Evolutionary conservation across 2,797 vertebrate genomes (phyloP).

Genomic region (Ammospiza maritima): DNA sequence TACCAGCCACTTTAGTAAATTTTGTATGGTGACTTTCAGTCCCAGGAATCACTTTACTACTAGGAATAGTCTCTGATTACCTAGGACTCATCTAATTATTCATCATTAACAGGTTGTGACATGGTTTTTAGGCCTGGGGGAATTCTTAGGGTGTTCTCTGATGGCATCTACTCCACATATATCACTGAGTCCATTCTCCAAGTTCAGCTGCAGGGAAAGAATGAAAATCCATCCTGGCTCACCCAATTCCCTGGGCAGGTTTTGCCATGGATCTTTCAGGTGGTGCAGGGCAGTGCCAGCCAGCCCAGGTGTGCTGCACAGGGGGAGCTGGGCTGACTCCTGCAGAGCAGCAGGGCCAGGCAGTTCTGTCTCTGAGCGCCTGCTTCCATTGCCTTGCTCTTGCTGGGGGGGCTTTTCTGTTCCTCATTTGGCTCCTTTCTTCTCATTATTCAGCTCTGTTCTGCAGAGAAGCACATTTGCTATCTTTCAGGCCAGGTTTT

Average conservation of each 20-base stretch:
- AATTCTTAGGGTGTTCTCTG: neutral
- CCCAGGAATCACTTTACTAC: neutral
- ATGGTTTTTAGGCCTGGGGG: neutral
- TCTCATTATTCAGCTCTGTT: neutral
- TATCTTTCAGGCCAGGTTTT: slow-evolving; percentile 47
- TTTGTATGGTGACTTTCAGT: neutral
- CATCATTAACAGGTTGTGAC: neutral
- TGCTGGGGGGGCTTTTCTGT: neutral
- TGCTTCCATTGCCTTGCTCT: neutral
- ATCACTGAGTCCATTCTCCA: neutral
- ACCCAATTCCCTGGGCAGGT: neutral
- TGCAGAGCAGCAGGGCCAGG: accelerated
- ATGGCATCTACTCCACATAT: neutral
- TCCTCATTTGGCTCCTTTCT: slow-evolving; percentile 14
- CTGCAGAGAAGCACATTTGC: slow-evolving; percentile 2
- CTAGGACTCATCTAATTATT: neutral
- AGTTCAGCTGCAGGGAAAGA: neutral
- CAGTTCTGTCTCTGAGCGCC: neutral
- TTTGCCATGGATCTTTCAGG: neutral
- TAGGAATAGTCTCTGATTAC: neutral
- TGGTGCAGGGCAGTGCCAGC: neutral
- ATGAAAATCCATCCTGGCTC: neutral
- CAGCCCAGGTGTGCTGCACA: neutral
- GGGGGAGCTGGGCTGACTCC: accelerated
- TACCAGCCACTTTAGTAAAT: neutral